Evolutionary conservation across 2,888 invertebrate genomes (phyloP), one percentile per base, ranked within the genome.

Genomic region (Lasius platythorax): DNA sequence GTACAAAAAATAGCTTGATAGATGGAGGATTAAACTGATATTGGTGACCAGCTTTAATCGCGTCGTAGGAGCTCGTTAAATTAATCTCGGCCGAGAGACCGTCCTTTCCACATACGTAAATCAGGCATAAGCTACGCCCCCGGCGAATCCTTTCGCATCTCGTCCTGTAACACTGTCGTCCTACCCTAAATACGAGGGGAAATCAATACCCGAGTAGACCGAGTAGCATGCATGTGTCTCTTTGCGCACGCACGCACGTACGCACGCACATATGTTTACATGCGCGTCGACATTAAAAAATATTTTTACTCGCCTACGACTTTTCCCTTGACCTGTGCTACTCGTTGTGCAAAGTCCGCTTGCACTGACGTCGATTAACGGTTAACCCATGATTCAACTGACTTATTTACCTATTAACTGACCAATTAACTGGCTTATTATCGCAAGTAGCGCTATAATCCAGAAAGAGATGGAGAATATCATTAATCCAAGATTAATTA

Each of bases 121-220:
- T 82, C 79, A 73, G 63, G 40, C 81, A 56, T 56, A 58, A 78
- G 72, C 79, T 81, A 82, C 85, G 75, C 82, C 73, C 83, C 74
- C 50, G 67, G 72, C 82, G 86, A 89, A 87, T 88, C 86, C 87
- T 91, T 87, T 68, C 78, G 72, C 75, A 83, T 81, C 84, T 73
- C 79, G 85, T 83, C 88, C 89, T 72, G 79, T 88, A 89, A 85
- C 85, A 89, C 87, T 88, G 90, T 90, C 91, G 91, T 91, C 91
- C 92, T 93, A 93, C 93, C 93, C 92, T 87, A 93, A 93, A 93
- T 91, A 90, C 86, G 74, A 78, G 73, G 74, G 82, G 86, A 90
- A 92, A 93, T 93, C 93, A 91, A 93, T 93, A 92, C 73, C 72
- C 73, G 56, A 18, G 28, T 43, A 58, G 11, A 28, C 66, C 72